These are phyloP conservation scores for Gastrophryne carolinensis DNA, from an alignment of 2,797 vertebrate genomes.

Conservation along the genomic window DNA sequence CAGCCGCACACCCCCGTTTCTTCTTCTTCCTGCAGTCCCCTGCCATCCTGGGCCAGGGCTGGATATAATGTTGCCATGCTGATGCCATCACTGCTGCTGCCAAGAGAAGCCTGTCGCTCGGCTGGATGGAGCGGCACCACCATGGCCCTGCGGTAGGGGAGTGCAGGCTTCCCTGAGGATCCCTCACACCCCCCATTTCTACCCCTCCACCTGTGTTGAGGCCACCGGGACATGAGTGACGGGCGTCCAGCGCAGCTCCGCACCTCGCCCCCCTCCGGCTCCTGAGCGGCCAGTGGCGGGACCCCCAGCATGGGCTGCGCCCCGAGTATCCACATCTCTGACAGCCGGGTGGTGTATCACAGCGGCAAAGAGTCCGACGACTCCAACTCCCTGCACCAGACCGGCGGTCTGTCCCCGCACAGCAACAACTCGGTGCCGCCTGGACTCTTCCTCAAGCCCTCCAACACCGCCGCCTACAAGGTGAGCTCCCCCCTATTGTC, in stretches of 20 bases:
- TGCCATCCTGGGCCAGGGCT: slow-evolving; percentile 9
- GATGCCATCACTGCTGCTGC: too few relatives aligned
- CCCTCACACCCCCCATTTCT: too few relatives aligned
- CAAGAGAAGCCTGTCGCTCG: slow-evolving; percentile 3
- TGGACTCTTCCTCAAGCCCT: slow-evolving; percentile 87
- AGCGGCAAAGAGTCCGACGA: slow-evolving; percentile 90
- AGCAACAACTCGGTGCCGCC: slow-evolving; percentile 83
- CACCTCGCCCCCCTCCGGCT: background rate
- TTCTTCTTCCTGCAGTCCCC: background rate
- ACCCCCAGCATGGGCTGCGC: slow-evolving; percentile 96
- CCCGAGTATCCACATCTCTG: slow-evolving; percentile 95
- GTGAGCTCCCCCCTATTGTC: too few relatives aligned
- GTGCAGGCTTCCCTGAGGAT: too few relatives aligned
- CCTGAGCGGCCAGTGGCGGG: slow-evolving; percentile 66
- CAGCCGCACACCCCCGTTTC: background rate
- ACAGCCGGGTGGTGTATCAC: slow-evolving; percentile 84
- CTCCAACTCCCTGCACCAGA: slow-evolving; percentile 87
- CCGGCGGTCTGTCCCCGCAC: slow-evolving; percentile 80
- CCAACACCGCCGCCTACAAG: slow-evolving; percentile 77
- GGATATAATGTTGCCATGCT: slow-evolving; percentile 45
- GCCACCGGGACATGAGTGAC: slow-evolving; percentile 20
- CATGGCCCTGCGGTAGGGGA: too few relatives aligned
- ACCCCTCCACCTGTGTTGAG: background rate
- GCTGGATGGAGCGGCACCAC: background rate
- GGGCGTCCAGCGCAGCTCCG: background rate